A percentile compares a stretch with the other conserved stretches of the same genome.
Evolutionary conservation across 2,888 invertebrate genomes (phyloP).

Genomic region (Autographa pulchrina): DNA sequence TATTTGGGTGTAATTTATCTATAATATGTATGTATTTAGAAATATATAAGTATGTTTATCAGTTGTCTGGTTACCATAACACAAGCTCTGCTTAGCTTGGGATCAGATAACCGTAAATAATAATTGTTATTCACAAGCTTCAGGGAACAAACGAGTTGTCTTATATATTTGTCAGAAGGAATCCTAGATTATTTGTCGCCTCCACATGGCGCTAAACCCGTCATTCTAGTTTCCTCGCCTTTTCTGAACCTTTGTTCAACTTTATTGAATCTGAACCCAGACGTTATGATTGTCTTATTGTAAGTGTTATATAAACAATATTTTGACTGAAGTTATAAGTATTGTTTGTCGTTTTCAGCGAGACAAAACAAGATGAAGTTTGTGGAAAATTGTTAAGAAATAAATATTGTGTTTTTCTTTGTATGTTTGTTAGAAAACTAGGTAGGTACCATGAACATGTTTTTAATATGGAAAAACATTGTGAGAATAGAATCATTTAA

Average conservation of each 20-base stretch:
- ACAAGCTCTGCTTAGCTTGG: no score
- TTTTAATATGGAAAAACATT: no score
- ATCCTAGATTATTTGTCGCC: conserved; percentile 1
- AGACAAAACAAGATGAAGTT: neutral
- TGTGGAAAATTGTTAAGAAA: neutral
- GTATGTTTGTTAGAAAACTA: neutral
- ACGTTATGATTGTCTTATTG: neutral
- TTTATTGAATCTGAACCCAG: neutral
- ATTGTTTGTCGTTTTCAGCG: neutral
- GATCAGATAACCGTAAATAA: no score
- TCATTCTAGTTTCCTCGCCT: neutral
- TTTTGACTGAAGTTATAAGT: neutral
- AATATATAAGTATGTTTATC: no score
- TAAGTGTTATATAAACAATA: neutral
- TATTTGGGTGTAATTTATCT: no score
- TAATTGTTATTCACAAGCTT: neutral
- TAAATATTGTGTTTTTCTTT: neutral
- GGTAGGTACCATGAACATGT: no score
- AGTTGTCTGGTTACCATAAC: no score
- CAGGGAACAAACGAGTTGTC: neutral
- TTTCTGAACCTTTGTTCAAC: neutral
- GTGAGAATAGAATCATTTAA: no score
- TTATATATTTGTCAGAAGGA: neutral
- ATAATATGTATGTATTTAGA: no score
- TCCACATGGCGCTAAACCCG: neutral